Conservation (phyloP, 1,140 invertebrate genomes). For the Drosophila santomea region DNA sequence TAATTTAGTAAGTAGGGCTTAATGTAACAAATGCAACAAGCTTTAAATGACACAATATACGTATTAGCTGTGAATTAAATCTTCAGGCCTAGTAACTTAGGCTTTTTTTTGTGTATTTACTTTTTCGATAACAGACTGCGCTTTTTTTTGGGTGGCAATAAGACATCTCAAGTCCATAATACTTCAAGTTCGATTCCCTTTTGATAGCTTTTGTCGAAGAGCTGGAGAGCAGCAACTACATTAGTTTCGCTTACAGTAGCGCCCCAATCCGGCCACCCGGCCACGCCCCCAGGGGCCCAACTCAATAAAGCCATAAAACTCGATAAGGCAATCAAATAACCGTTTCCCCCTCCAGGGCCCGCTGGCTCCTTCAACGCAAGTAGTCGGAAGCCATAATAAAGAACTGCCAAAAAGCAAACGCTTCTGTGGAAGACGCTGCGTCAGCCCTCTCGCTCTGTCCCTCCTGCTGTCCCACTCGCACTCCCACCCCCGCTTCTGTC, state of each 20-base stretch:
- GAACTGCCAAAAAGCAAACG: constrained; percentile 72
- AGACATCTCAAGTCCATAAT: constrained; percentile 29
- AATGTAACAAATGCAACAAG: no score
- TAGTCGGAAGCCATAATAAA: constrained; percentile 72
- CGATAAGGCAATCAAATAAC: constrained; percentile 74
- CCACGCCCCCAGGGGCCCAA: constrained; percentile 62
- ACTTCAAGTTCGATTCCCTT: constrained; percentile 53
- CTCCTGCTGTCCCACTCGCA: not conserved
- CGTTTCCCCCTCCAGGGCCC: constrained; percentile 13
- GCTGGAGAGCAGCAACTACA: constrained; percentile 55
- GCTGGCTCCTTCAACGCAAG: not conserved
- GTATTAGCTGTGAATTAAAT: not conserved
- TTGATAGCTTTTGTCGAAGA: constrained; percentile 47
- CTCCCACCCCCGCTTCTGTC: constrained; percentile 22
- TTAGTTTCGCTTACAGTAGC: constrained; percentile 60
- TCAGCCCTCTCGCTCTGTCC: constrained; percentile 33
- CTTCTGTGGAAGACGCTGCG: constrained; percentile 62
- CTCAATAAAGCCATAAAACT: constrained; percentile 79
- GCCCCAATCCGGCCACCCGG: constrained; percentile 10
- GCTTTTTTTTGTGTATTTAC: constrained; percentile 24
- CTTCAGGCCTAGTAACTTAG: constrained; percentile 17
- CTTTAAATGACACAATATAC: no score
- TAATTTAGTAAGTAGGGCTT: no score
- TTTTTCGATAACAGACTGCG: constrained; percentile 19
- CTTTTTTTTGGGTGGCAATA: not conserved